Percentiles rank a stretch among this genome's conserved stretches.
Conservation (phyloP, 2,113 vertebrate species). For the Mungos mungo region DNA sequence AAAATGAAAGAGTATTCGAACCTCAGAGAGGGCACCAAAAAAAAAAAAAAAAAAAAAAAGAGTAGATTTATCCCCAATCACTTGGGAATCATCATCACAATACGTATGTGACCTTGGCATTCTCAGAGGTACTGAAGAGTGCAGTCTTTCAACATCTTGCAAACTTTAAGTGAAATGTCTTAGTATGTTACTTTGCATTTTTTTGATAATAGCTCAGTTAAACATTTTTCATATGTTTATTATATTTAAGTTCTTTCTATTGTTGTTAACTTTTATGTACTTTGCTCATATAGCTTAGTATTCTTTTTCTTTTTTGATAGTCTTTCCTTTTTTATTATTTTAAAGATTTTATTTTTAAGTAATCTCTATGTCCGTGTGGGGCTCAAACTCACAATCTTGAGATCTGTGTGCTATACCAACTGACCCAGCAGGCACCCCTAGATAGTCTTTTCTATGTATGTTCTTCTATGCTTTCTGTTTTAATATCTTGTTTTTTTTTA, state of each 20-base stretch:
- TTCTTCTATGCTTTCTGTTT: not conserved
- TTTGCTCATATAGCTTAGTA: not conserved
- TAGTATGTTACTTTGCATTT: not conserved
- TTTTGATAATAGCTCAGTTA: not conserved
- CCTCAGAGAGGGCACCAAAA: too few species aligned
- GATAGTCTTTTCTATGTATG: not conserved
- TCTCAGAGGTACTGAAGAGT: not conserved
- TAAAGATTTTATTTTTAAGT: not conserved
- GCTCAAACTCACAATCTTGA: not conserved
- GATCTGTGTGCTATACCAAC: not conserved
- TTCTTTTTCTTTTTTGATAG: not conserved
- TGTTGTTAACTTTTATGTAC: not conserved
- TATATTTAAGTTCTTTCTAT: not conserved
- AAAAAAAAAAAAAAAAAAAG: not conserved
- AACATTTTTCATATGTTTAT: not conserved
- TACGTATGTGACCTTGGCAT: not conserved
- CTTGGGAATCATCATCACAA: not conserved
- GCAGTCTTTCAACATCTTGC: not conserved
- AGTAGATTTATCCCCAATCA: not conserved
- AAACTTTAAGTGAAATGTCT: not conserved
- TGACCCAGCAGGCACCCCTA: not conserved
- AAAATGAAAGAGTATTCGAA: not conserved
- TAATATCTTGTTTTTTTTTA: constrained; percentile 42
- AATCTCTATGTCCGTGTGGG: not conserved
- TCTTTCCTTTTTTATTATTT: not conserved